phyloP scores from a whole-genome alignment of 2,113 vertebrate genomes.

The Dipodomys merriami region DNA sequence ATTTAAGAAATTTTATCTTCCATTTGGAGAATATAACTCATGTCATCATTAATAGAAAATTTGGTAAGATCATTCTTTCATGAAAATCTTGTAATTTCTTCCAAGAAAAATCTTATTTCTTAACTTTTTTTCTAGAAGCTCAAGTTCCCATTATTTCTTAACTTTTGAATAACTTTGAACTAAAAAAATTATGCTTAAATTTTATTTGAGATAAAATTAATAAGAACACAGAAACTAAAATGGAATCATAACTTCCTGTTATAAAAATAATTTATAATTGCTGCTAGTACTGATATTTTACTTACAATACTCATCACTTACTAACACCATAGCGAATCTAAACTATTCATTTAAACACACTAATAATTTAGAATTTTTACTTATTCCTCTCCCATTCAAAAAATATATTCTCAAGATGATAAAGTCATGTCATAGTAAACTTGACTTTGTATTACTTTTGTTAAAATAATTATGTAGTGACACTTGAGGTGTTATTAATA shows the following conservation, averaged over 20 bases:
- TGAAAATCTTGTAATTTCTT: background rate
- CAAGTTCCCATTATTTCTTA: background rate
- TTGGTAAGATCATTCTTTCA: background rate
- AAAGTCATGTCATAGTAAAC: background rate
- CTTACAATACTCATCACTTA: background rate
- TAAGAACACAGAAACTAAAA: background rate
- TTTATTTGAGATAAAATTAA: constrained; percentile 43
- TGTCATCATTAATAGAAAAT: background rate
- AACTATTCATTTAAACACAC: background rate
- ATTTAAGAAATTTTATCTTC: background rate
- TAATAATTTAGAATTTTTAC: background rate
- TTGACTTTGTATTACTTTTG: constrained; percentile 10
- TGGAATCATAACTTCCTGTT: constrained; percentile 12
- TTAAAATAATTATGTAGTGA: background rate
- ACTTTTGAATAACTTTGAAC: background rate
- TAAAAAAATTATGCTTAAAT: background rate
- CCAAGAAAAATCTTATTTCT: background rate
- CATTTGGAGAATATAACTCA: background rate
- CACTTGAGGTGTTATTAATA: background rate
- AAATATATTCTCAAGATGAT: constrained; percentile 5
- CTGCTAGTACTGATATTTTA: constrained; percentile 32
- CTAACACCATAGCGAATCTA: background rate
- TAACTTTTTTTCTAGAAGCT: too few relatives aligned
- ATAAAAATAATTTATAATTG: constrained; percentile 34
- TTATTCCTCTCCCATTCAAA: constrained; percentile 15